phyloP scores from a whole-genome alignment of 92 coral and sea anemone species.

The Isaurus tuberculatus region DNA sequence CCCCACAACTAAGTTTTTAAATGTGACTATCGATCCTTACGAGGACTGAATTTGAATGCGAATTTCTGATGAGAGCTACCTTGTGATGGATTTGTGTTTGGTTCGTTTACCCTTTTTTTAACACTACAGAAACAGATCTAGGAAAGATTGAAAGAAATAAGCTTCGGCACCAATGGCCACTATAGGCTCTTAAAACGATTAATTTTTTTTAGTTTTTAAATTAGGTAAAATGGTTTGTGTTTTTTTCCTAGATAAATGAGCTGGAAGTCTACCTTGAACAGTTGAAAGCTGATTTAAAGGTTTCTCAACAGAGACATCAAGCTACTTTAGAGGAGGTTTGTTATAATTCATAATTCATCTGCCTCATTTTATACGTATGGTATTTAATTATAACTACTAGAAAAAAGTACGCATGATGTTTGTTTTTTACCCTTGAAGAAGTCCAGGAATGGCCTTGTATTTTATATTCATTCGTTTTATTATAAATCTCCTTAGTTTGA shows the following conservation, averaged over 20 bases:
- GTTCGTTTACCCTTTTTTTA: background rate
- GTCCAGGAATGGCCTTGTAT: background rate
- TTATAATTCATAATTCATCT: too few species aligned
- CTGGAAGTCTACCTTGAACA: conserved; percentile 91
- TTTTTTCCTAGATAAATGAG: conserved; percentile 62
- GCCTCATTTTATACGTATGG: background rate
- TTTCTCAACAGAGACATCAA: conserved; percentile 85
- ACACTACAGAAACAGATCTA: background rate
- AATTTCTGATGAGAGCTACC: background rate
- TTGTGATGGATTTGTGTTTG: background rate
- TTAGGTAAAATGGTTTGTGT: conserved; percentile 45
- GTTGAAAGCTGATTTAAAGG: conserved; percentile 88
- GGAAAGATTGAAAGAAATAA: too few species aligned
- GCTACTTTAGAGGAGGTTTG: conserved; percentile 87
- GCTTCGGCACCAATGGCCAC: background rate
- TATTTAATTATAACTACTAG: background rate
- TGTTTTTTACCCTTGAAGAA: too few species aligned
- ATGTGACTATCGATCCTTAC: too few species aligned
- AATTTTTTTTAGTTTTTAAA: background rate
- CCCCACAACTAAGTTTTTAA: too few species aligned
- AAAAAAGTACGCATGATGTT: background rate
- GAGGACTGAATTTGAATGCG: background rate
- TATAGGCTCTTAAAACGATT: background rate
- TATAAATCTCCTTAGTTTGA: too few species aligned
- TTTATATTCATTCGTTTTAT: too few species aligned